Conservation (phyloP, 2,888 invertebrate species). For the Dynastes hyllus region DNA sequence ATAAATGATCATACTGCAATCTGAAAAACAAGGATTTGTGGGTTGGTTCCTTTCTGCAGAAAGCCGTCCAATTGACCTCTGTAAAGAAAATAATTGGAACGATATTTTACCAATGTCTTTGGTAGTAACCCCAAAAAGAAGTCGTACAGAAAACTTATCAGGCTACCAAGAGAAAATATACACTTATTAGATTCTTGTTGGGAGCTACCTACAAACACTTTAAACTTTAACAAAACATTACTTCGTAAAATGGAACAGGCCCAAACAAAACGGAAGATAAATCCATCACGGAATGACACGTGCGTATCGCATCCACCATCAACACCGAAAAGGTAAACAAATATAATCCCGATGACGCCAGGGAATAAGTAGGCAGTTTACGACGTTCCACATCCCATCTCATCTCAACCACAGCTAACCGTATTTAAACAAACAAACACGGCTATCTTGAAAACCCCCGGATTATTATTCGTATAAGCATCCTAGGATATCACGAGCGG, state of each 20-base stretch:
- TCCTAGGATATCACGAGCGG: background rate
- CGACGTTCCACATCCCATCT: background rate
- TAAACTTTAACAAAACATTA: background rate
- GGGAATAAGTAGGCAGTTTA: background rate
- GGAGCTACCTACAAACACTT: background rate
- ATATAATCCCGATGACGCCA: background rate
- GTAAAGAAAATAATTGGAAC: too few relatives aligned
- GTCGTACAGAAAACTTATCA: background rate
- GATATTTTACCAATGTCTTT: too few relatives aligned
- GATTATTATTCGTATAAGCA: constrained; percentile 16
- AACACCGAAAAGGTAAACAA: background rate
- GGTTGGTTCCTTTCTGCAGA: too few relatives aligned
- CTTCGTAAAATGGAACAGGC: too few relatives aligned
- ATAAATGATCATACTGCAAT: too few relatives aligned
- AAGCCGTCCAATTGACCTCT: too few relatives aligned
- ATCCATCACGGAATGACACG: background rate
- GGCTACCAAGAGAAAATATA: background rate
- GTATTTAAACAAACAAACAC: constrained; percentile 43
- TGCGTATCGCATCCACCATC: constrained; percentile 4
- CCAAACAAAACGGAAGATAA: background rate
- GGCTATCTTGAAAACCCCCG: constrained; percentile 34
- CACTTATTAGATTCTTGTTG: background rate
- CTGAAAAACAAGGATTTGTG: too few relatives aligned
- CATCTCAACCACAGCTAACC: constrained; percentile 10
- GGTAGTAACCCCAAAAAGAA: too few relatives aligned